Conservation (phyloP, 2,888 invertebrate genomes). For the Pachliopta kotzebuea region DNA sequence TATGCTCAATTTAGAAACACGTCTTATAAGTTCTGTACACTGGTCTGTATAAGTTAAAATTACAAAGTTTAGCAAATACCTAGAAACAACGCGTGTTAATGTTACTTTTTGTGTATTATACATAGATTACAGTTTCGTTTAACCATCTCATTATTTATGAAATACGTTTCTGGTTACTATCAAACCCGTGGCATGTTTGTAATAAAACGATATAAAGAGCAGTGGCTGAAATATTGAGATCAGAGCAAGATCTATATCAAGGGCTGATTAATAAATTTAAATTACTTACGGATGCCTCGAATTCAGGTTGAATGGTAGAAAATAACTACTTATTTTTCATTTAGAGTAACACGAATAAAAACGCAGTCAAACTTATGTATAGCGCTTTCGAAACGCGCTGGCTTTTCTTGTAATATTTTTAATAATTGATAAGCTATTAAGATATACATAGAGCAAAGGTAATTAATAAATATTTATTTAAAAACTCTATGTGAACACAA, state of each 20-base stretch:
- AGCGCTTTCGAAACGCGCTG: too few relatives aligned
- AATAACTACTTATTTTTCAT: neutral
- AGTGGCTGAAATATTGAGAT: constrained; percentile 36
- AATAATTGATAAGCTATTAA: too few relatives aligned
- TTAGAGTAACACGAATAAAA: neutral
- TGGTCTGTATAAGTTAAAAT: neutral
- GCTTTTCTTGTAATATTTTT: too few relatives aligned
- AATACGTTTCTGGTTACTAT: constrained; percentile 64
- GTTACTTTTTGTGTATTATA: neutral
- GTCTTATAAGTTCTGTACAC: neutral
- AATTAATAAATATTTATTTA: too few relatives aligned
- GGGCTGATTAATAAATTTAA: constrained; percentile 7
- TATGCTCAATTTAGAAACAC: neutral
- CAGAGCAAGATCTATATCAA: constrained; percentile 30
- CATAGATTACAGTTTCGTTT: constrained; percentile 30
- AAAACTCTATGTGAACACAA: too few relatives aligned
- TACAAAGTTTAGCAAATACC: constrained; percentile 5
- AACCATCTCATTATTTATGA: constrained; percentile 65
- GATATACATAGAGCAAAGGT: too few relatives aligned
- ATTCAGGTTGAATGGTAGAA: neutral
- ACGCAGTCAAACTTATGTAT: neutral
- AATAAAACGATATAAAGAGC: constrained; percentile 54
- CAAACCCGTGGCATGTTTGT: constrained; percentile 54
- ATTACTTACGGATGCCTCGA: neutral
- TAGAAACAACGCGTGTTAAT: neutral